Evolutionary conservation across 1,140 invertebrate species (phyloP).

Genomic region (Aleiodes sp.): DNA sequence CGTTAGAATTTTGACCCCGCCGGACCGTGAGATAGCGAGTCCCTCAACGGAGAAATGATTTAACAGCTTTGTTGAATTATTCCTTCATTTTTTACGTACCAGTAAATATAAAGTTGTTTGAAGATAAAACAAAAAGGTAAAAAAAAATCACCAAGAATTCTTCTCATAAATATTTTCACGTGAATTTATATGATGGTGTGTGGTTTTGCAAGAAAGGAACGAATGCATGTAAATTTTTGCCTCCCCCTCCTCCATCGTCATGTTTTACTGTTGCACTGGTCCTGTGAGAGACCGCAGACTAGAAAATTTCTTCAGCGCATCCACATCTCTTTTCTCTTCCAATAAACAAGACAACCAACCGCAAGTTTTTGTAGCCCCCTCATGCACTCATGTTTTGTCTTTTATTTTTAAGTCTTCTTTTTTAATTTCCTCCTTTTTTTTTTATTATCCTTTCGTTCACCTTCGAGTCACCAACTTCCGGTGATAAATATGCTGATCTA

Average conservation of each 20-base stretch:
- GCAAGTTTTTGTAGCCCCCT: constrained; percentile 26
- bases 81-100: no score
- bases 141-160: neutral
- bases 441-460: constrained; percentile 13
- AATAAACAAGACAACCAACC: constrained; percentile 17
- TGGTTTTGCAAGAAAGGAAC: neutral
- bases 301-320: neutral
- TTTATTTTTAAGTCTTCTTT: no score
- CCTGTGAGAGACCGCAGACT: neutral
- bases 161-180: neutral
- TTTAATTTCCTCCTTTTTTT: no score
- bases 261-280: neutral
- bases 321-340: neutral
- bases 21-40: no score
- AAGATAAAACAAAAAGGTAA: no score
- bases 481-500: constrained; percentile 28
- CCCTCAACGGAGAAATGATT: no score
- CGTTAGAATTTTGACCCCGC: no score
- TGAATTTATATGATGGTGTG: constrained; percentile 4
- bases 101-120: no score
- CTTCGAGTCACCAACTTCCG: constrained; percentile 18
- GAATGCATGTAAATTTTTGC: neutral
- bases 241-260: neutral
- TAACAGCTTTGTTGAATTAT: no score
- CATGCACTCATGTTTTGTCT: constrained; percentile 22